Base-by-base conservation (phyloP, 2,888 invertebrate species). In the Rhimphoctona megacephalus region DNA sequence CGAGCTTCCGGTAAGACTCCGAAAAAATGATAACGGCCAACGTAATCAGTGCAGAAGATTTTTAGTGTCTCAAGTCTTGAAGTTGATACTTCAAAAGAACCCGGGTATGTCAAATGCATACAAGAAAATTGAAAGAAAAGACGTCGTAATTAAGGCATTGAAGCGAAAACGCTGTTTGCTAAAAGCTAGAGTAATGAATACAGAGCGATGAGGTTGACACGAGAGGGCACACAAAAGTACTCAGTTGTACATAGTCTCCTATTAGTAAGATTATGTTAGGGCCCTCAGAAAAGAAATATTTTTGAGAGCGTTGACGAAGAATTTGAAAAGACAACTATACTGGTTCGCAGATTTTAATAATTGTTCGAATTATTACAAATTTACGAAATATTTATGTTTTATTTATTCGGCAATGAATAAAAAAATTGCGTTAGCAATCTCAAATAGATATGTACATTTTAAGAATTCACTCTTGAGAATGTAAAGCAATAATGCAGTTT, bases 131-230 rank as follows among this genome's bases (percentile, higher is more conserved):
- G 86, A 84, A 88, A 88, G 87, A 84, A 80, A 78, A 78, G 80
- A 83, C 67, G 74, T 17, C 78, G 84, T 86, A 89, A 88, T 89
- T 84, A 87, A 85, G 85, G 87, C 85, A 84, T 89, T 89, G 67
- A 87, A 86, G 83, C 73, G 73, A 54, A 43, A 30, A 61, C 54
- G 79, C 36, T 79, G 61, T 64, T 72, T 74, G 54, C 54, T 46
- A 72, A 46, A 22, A 81, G 52, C 67, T 70, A 25, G 49, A 57
- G 46, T 22, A 67, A 30, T 72, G 57, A 73, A 69, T 74, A 54
- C 66, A 19, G 73, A 57, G 43, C n/a, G 19, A 46, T 74, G 67
- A 46, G 74, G 46, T 52, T 73, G 36, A 4, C 33, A 19, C 11
- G 33, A 36, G 7, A 57, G 61, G 33, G 70, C 43, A 61, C 33